phyloP scores from a whole-genome alignment of 2,113 vertebrate species.

The Marmota monax region DNA sequence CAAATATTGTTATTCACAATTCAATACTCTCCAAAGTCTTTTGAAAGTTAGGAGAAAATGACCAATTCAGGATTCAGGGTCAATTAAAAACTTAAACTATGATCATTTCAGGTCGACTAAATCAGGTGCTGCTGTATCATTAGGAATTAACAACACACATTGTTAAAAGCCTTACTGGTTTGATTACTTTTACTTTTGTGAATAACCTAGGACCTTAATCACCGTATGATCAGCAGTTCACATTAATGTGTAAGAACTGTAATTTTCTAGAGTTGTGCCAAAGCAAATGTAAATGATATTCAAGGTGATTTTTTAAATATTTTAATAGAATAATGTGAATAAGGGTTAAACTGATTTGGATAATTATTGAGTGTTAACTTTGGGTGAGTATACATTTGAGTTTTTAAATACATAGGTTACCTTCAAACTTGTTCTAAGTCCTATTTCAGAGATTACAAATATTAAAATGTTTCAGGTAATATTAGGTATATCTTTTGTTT shows the following conservation, averaged over 20 bases:
- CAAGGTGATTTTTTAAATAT: background rate
- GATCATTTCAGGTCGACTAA: background rate
- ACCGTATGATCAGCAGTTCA: background rate
- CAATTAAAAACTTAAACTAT: background rate
- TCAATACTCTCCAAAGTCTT: background rate
- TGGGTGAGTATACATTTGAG: background rate
- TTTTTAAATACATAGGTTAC: background rate
- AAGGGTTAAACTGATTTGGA: background rate
- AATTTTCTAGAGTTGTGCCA: background rate
- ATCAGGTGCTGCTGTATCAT: background rate
- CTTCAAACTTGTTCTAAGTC: background rate
- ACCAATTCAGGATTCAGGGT: background rate
- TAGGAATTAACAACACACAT: background rate
- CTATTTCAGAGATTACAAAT: background rate
- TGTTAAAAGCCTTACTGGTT: background rate
- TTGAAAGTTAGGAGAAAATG: background rate
- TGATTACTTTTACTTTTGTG: conserved; percentile 1
- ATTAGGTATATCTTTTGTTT: background rate
- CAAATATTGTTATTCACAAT: background rate
- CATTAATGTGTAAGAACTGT: background rate
- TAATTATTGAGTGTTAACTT: background rate
- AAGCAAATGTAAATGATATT: background rate
- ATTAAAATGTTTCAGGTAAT: background rate
- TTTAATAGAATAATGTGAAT: background rate
- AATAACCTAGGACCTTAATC: background rate